Percentiles rank a stretch among this genome's conserved stretches.
These are phyloP conservation scores for Nesogale talazaci DNA, from an alignment of 2,113 vertebrate genomes.

Conservation along the genomic window DNA sequence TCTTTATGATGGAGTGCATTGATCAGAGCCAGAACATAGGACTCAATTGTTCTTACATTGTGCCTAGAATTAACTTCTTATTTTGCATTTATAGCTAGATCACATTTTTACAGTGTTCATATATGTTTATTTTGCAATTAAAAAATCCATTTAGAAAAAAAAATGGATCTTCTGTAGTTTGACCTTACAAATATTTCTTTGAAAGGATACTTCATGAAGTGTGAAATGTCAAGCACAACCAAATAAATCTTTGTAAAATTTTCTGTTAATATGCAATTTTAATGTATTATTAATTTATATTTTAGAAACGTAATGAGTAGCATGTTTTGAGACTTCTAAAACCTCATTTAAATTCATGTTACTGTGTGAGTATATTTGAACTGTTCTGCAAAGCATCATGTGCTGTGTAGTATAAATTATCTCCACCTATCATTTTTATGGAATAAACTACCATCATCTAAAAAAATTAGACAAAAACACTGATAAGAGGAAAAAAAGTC, in stretches of 20 bases:
- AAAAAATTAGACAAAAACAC: background rate
- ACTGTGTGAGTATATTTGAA: background rate
- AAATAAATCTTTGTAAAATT: conserved; percentile 50
- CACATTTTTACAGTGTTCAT: background rate
- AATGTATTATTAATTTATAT: conserved; percentile 1
- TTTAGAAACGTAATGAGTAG: conserved; percentile 12
- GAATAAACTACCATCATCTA: background rate
- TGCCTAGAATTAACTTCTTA: too few species aligned
- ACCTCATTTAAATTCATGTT: background rate
- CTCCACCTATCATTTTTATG: background rate
- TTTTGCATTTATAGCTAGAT: background rate
- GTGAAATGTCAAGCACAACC: conserved; percentile 42
- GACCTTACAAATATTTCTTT: conserved; percentile 58
- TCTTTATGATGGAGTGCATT: too few species aligned
- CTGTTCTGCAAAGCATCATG: background rate
- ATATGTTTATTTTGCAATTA: conserved; percentile 23
- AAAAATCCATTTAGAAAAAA: background rate
- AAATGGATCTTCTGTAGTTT: conserved; percentile 28
- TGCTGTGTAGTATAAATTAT: background rate
- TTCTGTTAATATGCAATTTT: conserved; percentile 22
- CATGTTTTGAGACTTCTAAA: background rate
- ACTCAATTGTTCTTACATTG: too few species aligned
- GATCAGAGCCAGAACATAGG: too few species aligned
- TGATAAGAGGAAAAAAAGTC: background rate
- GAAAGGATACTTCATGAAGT: conserved; percentile 51